phyloP scores from a whole-genome alignment of 2,888 invertebrate species.

The Aspidiotus rigidus region DNA sequence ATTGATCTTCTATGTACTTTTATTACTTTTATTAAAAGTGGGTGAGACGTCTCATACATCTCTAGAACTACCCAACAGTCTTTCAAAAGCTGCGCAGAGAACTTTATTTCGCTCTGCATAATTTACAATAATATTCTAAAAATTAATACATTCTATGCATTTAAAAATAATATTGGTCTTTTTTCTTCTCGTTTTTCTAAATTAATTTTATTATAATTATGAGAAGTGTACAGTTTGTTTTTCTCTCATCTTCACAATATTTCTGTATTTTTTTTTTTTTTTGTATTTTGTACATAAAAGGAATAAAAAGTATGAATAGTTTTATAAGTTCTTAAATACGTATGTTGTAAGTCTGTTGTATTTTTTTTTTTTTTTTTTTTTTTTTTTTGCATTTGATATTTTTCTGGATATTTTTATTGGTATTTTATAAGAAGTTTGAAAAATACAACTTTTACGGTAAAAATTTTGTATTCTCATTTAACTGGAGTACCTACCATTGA shows the following conservation, averaged over 20 bases:
- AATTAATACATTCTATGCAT: background rate
- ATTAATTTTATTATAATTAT: too few species aligned
- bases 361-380: conserved; percentile 23
- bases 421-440: conserved; percentile 33
- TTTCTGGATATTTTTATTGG: conserved; percentile 1
- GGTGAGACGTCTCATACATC: conserved; percentile 27
- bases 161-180: too few species aligned
- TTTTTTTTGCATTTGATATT: conserved; percentile 23
- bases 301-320: conserved; percentile 13
- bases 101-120: conserved; percentile 25
- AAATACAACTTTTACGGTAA: conserved; percentile 27
- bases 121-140: conserved; percentile 28
- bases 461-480: background rate
- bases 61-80: conserved; percentile 31
- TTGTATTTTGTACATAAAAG: conserved; percentile 27
- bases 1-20: too few species aligned
- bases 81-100: conserved; percentile 25
- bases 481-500: too few species aligned
- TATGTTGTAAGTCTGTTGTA: conserved; percentile 29
- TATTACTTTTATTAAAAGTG: conserved; percentile 1
- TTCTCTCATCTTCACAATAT: conserved; percentile 2
- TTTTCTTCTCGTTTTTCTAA: too few species aligned
- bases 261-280: conserved; percentile 14
- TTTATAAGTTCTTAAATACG: conserved; percentile 18
- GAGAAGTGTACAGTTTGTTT: background rate